Evolutionary conservation across 2,113 vertebrate genomes (phyloP).

Genomic region (Ceyx margarethae): DNA sequence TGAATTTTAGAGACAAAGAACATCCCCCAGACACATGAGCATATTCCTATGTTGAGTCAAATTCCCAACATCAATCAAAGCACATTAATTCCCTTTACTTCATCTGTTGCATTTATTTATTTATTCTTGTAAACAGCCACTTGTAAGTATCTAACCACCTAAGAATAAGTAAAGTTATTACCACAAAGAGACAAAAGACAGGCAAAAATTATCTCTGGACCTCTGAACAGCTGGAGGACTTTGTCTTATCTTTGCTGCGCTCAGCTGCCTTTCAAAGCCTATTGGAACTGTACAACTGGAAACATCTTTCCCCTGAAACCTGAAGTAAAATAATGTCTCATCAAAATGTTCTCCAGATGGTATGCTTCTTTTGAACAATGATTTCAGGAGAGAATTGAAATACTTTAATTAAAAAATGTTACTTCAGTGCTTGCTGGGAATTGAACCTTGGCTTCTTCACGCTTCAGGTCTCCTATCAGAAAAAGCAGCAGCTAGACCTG

Average conservation of each 20-base stretch:
- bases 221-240: neutral
- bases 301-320: neutral
- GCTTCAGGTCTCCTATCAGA: neutral
- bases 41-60: neutral
- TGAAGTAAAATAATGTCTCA: neutral
- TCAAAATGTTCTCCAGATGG: neutral
- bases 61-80: neutral
- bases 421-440: neutral
- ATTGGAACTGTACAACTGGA: neutral
- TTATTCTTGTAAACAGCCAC: neutral
- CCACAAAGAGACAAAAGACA: neutral
- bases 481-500: neutral
- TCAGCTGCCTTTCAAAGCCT: neutral
- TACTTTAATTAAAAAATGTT: neutral
- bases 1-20: neutral
- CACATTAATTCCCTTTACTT: neutral
- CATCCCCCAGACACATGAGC: neutral
- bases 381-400: neutral
- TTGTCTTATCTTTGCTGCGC: neutral
- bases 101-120: neutral
- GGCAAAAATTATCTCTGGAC: neutral
- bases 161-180: neutral
- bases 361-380: neutral
- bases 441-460: neutral
- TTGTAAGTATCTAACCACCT: neutral